These are phyloP conservation scores for Hydroisotoma schaefferi DNA, from an alignment of 2,888 invertebrate genomes.

Conservation along the genomic window DNA sequence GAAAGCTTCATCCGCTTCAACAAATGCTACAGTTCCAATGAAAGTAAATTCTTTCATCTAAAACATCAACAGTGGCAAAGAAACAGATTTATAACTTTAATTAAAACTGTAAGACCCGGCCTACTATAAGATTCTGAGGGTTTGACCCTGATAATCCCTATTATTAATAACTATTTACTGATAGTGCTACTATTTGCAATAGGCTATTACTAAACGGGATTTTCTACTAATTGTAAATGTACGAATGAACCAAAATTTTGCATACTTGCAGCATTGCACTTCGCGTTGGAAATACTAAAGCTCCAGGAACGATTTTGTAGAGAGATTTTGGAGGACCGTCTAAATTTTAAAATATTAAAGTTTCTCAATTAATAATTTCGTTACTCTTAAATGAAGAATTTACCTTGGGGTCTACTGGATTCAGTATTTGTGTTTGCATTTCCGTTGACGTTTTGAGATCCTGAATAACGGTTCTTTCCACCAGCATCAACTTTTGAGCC, in stretches of 20 bases:
- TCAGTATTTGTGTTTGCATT: neutral
- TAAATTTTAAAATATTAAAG: neutral
- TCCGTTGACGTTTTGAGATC: too few relatives aligned
- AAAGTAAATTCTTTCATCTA: conserved; percentile 9
- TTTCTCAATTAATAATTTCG: neutral
- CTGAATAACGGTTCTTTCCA: too few relatives aligned
- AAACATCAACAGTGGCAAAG: neutral
- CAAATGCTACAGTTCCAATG: conserved; percentile 10
- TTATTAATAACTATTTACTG: too few relatives aligned
- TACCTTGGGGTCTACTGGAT: neutral
- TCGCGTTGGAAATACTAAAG: conserved; percentile 5
- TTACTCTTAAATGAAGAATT: neutral
- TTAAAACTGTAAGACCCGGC: too few relatives aligned
- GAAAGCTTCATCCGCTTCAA: conserved; percentile 7
- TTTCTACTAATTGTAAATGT: too few relatives aligned
- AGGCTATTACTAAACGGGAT: too few relatives aligned
- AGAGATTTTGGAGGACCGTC: neutral
- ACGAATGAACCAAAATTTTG: too few relatives aligned
- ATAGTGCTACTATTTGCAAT: too few relatives aligned
- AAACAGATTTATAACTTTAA: neutral
- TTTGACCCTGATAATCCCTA: too few relatives aligned
- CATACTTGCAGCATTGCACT: conserved; percentile 8
- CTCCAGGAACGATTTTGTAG: conserved; percentile 10
- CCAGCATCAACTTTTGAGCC: too few relatives aligned
- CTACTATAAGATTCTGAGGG: too few relatives aligned